Base-by-base conservation (phyloP, 2,113 vertebrate species). In the Machaerirhynchus nigripectus region DNA sequence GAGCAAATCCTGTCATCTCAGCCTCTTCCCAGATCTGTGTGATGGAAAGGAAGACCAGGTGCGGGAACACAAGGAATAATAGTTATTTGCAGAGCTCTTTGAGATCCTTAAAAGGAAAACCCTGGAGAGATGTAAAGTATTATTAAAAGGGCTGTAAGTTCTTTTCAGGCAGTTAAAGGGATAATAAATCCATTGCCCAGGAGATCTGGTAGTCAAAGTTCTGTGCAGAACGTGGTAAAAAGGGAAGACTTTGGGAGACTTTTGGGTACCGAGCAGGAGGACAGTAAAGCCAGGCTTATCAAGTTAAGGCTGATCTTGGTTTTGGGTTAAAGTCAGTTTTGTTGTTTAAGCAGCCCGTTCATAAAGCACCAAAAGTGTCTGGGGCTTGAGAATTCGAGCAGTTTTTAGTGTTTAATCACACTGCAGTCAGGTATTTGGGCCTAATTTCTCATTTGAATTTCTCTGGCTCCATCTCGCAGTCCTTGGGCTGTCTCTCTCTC, bases 141-240 rank as follows among this genome's bases (percentile, higher is more conserved):
- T 89, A 92, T 93, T 84, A 61, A 79, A 87, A 94, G 85, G 87
- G 57, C 78, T 92, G 63, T 42, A 78, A 57, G 91, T 93, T 95
- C 94, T 96, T 96, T 74, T 55, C 80, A 95, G 92, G 78, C 75
- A 80, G 93, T 95, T 91, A 83, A 95, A 95, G 87, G 82, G 74
- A 81, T 95, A 59, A 96, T 95, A 94, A 96, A 96, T 90, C 68
- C 73, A 87, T 93, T 84, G 90, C 92, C 63, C 91, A 53, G 73
- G 96, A 96, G 93, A 79, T 84, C 37, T 89, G 77, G 65, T 37
- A 44, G 47, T 80, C 18, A 10, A 78, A 93, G 47, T 70, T 96
- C 46, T 84, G 73, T 70, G 79, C 37, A 49, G 85, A 87, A 69
- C 39, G 12, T 5, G 39, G 89, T 74, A 16, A 82, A 89, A 89